Evolutionary conservation across 1,140 invertebrate genomes (phyloP).

Genomic region (Mercenaria mercenaria): DNA sequence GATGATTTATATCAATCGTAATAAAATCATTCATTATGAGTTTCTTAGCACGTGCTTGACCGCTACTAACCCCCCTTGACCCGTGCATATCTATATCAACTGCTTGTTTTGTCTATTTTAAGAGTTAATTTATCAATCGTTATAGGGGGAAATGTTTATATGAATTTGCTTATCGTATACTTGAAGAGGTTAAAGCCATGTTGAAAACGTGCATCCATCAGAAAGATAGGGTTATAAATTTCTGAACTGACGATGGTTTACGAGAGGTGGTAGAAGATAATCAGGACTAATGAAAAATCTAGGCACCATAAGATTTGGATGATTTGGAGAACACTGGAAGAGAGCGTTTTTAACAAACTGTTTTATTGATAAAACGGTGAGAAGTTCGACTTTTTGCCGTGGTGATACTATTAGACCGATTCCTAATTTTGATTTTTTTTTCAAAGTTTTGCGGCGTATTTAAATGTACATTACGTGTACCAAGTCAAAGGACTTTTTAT

Average conservation of each 20-base stretch:
- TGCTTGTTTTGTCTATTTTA: not conserved
- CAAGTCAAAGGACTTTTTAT: no score
- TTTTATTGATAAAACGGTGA: no score
- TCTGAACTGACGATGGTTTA: not conserved
- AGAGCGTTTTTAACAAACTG: no score
- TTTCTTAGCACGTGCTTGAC: constrained; percentile 4
- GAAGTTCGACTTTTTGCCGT: no score
- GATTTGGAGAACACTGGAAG: no score
- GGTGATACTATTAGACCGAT: no score
- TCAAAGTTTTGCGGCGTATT: no score
- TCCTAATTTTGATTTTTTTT: no score
- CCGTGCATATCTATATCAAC: constrained; percentile 1
- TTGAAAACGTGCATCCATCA: not conserved
- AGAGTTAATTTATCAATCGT: not conserved
- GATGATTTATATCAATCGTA: not conserved
- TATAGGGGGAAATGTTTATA: constrained; percentile 13
- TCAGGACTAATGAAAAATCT: no score
- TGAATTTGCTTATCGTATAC: not conserved
- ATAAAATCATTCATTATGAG: not conserved
- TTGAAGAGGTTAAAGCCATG: not conserved
- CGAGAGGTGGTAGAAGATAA: not conserved
- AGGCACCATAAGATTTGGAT: no score
- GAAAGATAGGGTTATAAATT: not conserved
- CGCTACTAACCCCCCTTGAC: not conserved
- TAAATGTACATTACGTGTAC: no score